These are phyloP conservation scores for Antennarius striatus DNA, from an alignment of 2,113 vertebrate genomes.

Conservation along the genomic window DNA sequence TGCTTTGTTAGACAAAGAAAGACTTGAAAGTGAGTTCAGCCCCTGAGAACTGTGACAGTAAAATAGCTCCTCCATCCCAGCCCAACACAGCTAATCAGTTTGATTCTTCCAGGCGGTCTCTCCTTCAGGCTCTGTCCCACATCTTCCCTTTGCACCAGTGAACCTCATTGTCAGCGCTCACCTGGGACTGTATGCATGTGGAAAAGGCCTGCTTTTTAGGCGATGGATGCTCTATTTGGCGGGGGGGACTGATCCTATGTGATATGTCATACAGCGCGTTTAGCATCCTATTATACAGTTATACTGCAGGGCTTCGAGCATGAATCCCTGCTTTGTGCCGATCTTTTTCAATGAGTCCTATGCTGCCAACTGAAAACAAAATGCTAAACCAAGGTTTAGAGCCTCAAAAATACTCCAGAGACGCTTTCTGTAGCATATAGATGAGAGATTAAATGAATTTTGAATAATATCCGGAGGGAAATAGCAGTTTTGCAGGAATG, in stretches of 20 bases:
- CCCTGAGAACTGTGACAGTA: slow-evolving; percentile 30
- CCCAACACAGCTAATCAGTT: slow-evolving; percentile 45
- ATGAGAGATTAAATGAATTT: slow-evolving; percentile 41
- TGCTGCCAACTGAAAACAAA: slow-evolving; percentile 13
- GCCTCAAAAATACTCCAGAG: slow-evolving; percentile 30
- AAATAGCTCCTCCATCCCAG: slow-evolving; percentile 41
- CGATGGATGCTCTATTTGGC: neutral
- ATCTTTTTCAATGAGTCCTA: neutral
- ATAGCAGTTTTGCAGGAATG: slow-evolving; percentile 8
- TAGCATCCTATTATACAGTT: slow-evolving; percentile 8
- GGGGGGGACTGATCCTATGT: slow-evolving; percentile 10
- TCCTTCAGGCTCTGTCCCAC: slow-evolving; percentile 34
- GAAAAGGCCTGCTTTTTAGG: slow-evolving; percentile 31
- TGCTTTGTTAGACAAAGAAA: slow-evolving; percentile 48
- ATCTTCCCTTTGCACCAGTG: slow-evolving; percentile 14
- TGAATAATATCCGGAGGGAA: slow-evolving; percentile 25
- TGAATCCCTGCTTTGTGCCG: slow-evolving; percentile 2
- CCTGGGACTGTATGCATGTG: slow-evolving; percentile 36
- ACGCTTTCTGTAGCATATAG: slow-evolving; percentile 23
- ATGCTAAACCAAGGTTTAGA: slow-evolving; percentile 24
- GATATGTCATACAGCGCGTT: slow-evolving; percentile 18
- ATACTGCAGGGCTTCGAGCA: slow-evolving; percentile 1
- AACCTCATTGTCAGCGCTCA: slow-evolving; percentile 38
- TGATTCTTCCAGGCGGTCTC: slow-evolving; percentile 34
- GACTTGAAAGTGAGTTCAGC: slow-evolving; percentile 34